phyloP scores from a whole-genome alignment of 2,797 vertebrate species.

The Cercopithecus neglectus region DNA sequence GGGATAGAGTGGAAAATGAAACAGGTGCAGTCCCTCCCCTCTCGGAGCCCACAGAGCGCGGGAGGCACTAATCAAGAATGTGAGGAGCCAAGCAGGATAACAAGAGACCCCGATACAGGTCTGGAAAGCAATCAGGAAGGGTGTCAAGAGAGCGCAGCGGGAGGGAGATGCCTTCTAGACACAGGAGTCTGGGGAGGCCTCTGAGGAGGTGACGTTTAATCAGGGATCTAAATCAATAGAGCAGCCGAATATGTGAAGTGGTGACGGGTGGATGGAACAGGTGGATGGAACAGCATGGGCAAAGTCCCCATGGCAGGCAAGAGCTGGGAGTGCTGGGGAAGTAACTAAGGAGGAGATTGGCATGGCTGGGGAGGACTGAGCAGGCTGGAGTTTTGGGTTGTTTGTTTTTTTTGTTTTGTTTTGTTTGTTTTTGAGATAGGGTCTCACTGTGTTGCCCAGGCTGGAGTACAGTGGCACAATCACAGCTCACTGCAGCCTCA shows the following conservation, averaged over 20 bases:
- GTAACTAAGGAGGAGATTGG: neutral
- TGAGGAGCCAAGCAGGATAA: neutral
- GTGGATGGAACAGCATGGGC: neutral
- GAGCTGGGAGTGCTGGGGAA: neutral
- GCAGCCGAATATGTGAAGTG: neutral
- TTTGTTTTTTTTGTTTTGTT: too few species aligned
- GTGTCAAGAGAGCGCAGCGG: neutral
- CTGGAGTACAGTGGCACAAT: too few species aligned
- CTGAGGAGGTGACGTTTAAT: neutral
- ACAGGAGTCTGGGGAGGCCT: neutral
- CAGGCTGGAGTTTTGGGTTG: neutral
- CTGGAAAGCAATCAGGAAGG: neutral
- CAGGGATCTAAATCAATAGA: neutral
- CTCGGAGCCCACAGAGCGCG: neutral
- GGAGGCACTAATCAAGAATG: neutral
- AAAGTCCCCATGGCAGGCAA: neutral
- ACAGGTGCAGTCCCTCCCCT: neutral
- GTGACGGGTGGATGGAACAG: neutral
- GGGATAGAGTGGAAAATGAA: neutral
- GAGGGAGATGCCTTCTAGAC: neutral
- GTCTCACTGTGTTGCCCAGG: too few species aligned
- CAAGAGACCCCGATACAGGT: neutral
- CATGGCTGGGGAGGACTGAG: neutral
- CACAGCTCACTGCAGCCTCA: too few species aligned
- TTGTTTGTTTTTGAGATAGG: too few species aligned